Evolutionary conservation across 2,113 vertebrate species (phyloP), one percentile per base, ranked within the genome.

Genomic region (Apus apus): DNA sequence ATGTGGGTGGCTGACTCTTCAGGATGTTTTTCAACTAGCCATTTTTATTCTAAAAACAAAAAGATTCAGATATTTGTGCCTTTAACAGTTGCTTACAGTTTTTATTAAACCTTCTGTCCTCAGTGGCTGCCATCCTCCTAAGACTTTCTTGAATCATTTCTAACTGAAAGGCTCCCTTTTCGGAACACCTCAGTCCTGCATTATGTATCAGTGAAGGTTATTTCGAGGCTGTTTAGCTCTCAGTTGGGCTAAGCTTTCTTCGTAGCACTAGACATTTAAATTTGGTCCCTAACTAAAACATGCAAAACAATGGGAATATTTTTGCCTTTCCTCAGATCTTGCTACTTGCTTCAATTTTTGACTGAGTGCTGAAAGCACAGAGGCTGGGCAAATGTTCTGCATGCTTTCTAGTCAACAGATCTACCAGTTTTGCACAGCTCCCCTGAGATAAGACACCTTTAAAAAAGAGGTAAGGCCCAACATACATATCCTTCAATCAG

Each of bases 1-100:
- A 92, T 95, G 93, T 97, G 91, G 94, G 96, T 97, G 95, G 96
- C 89, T 98, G 95, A 96, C 87, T 97, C 92, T 94, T 95, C 82
- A 87, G 81, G 89, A 70, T 94, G 91, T 95, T 95, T 97, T 95
- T 93, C 94, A 96, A 94, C 81, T 93, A 93, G 65, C 51, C 94
- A 80, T 96, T 95, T 95, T 95, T 71, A 71, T 67, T 82, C 58
- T 40, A 71, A 85, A 97, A 97, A 53, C 92, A 87, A 72, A 94
- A 93, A 91, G 75, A 91, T 71, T 92, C 91, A 60, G 86, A 79
- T 89, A 68, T 73, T 95, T 73, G 77, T 84, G 90, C 79, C 70
- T 96, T 96, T 96, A 95, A 92, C 94, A 95, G 93, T 94, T 95
- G 91, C 91, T 96, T 92, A 92, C 67, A 77, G 71, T 94, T 97